Evolutionary conservation across 1,140 invertebrate genomes (phyloP).

Genomic region (Pristionchus pacificus): DNA sequence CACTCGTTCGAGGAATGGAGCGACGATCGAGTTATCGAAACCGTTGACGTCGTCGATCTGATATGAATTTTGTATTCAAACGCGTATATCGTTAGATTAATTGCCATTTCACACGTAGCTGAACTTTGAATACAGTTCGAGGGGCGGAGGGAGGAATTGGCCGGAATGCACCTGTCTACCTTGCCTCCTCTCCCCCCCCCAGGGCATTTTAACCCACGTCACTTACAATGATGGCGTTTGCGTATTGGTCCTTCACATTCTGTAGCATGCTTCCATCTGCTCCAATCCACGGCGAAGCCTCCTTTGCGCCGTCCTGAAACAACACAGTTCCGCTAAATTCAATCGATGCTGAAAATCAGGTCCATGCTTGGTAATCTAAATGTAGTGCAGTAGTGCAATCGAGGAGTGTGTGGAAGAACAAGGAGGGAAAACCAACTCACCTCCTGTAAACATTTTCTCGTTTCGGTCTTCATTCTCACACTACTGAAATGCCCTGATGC

Average conservation of each 20-base stretch:
- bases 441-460: too few species aligned
- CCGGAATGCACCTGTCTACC: not conserved
- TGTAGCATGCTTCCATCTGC: conserved; percentile 45
- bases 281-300: conserved; percentile 56
- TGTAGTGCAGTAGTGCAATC: too few species aligned
- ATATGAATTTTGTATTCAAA: conserved; percentile 15
- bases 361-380: too few species aligned
- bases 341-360: too few species aligned
- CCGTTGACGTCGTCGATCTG: conserved; percentile 56
- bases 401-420: too few species aligned
- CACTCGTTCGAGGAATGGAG: conserved; percentile 38
- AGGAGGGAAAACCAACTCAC: too few species aligned
- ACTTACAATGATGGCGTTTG: conserved; percentile 49
- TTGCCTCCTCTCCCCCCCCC: not conserved
- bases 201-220: not conserved
- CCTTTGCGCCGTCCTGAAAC: conserved; percentile 7
- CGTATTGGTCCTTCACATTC: conserved; percentile 38
- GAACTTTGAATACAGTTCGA: not conserved
- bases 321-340: too few species aligned
- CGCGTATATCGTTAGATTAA: not conserved
- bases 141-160: not conserved
- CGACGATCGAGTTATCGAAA: conserved; percentile 48
- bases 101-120: not conserved
- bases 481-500: too few species aligned
- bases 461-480: too few species aligned